Evolutionary conservation across 2,797 vertebrate species (phyloP).

Genomic region (Clarias pachynema): DNA sequence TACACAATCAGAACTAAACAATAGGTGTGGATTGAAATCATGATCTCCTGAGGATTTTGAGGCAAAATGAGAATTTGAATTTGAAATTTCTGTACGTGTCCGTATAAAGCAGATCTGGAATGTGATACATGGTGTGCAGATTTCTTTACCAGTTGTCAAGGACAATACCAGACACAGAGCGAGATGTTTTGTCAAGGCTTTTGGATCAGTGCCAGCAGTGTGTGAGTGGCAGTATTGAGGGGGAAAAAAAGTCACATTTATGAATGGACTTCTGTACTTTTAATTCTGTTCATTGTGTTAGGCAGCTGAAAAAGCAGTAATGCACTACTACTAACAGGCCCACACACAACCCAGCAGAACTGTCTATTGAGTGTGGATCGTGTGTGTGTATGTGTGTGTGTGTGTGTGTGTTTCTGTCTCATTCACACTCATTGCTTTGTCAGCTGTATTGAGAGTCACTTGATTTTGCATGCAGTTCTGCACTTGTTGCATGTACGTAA

Average conservation of each 20-base stretch:
- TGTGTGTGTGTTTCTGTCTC: background rate
- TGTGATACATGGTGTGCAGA: constrained; percentile 24
- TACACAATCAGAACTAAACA: too few relatives aligned
- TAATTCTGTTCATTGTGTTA: constrained; percentile 39
- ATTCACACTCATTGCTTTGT: background rate
- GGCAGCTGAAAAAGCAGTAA: constrained; percentile 28
- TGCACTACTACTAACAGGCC: background rate
- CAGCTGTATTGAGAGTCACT: background rate
- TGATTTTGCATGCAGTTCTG: background rate
- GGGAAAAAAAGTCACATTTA: constrained; percentile 15
- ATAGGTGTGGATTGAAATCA: background rate
- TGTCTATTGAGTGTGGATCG: background rate
- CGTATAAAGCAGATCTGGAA: constrained; percentile 12
- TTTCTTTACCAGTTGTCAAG: constrained; percentile 32
- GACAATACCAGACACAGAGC: constrained; percentile 23
- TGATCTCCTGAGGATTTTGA: background rate
- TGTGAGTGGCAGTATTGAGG: constrained; percentile 32
- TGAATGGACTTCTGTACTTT: constrained; percentile 47
- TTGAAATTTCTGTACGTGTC: background rate
- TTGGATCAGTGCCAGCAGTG: constrained; percentile 15
- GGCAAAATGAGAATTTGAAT: background rate
- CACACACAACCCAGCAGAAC: constrained; percentile 26
- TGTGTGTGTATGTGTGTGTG: background rate
- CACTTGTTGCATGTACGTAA: too few relatives aligned
- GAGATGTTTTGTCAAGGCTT: constrained; percentile 13